phyloP scores from a whole-genome alignment of 1,140 invertebrate species.

The Panulirus ornatus region DNA sequence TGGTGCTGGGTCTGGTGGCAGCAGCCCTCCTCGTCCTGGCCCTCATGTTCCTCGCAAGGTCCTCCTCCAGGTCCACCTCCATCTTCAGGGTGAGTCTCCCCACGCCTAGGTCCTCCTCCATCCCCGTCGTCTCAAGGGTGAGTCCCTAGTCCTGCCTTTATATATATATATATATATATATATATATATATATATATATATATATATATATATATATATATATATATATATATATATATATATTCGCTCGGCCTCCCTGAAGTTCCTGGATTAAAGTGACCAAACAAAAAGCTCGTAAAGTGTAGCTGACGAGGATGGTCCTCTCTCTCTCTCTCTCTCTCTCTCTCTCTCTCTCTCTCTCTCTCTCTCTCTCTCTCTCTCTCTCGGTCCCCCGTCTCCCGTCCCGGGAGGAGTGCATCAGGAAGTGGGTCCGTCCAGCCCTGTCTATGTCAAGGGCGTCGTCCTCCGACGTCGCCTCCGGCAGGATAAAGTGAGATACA shows the following conservation, averaged over 20 bases:
- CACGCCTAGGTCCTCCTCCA: background rate
- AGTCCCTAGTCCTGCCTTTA: too few species aligned
- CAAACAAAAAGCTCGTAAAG: background rate
- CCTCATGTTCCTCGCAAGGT: background rate
- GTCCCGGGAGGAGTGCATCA: too few species aligned
- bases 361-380: constrained; percentile 22
- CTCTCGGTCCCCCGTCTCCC: constrained; percentile 14
- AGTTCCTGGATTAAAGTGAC: background rate
- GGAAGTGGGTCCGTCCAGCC: background rate
- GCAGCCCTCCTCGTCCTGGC: constrained; percentile 29
- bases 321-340: background rate
- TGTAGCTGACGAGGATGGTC: background rate
- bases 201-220: too few species aligned
- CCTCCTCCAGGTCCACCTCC: background rate
- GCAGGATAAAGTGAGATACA: too few species aligned
- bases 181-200: too few species aligned
- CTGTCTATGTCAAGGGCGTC: too few species aligned
- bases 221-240: background rate
- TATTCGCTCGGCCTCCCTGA: background rate
- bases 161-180: too few species aligned
- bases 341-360: background rate
- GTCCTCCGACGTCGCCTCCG: background rate
- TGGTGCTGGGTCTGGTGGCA: constrained; percentile 31
- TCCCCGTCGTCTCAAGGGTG: background rate
- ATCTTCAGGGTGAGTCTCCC: constrained; percentile 39